These are phyloP conservation scores for Brachyptera risi DNA, from an alignment of 2,888 invertebrate genomes.

Conservation along the genomic window DNA sequence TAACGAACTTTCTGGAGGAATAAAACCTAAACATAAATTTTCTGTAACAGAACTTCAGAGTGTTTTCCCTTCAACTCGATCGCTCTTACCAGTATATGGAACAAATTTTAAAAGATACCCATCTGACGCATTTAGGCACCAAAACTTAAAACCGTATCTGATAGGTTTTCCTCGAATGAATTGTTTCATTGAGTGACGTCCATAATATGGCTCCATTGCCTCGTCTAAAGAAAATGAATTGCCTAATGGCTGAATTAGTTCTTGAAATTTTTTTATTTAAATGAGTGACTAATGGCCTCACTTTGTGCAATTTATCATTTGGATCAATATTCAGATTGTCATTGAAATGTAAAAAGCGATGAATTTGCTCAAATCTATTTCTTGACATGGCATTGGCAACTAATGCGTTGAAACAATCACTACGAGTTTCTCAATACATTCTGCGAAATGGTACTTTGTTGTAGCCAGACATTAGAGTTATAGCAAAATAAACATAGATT, in stretches of 20 bases:
- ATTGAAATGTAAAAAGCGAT: slow-evolving; percentile 32
- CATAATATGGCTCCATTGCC: slow-evolving; percentile 36
- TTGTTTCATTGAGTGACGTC: slow-evolving; percentile 37
- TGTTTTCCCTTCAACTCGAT: not conserved
- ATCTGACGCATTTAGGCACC: not conserved
- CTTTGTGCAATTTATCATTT: slow-evolving; percentile 32
- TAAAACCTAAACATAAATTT: not conserved
- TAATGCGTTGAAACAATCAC: slow-evolving; percentile 21
- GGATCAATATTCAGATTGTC: slow-evolving; percentile 33
- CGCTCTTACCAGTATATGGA: not conserved
- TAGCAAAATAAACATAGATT: slow-evolving; percentile 31
- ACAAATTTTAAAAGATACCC: not conserved
- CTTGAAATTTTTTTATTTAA: slow-evolving; percentile 28
- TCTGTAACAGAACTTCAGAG: not conserved
- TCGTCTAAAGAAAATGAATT: slow-evolving; percentile 34
- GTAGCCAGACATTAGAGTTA: slow-evolving; percentile 29
- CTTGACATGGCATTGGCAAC: slow-evolving; percentile 27
- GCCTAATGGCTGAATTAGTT: slow-evolving; percentile 27
- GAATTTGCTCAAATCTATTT: slow-evolving; percentile 33
- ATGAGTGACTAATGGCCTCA: slow-evolving; percentile 31
- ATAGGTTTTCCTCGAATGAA: slow-evolving; percentile 30
- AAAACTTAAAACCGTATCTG: too few relatives aligned
- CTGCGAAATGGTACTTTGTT: slow-evolving; percentile 18
- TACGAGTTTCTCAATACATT: slow-evolving; percentile 30
- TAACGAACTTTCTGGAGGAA: not conserved